phyloP scores from a whole-genome alignment of 2,113 vertebrate genomes.

The Lethenteron reissneri region DNA sequence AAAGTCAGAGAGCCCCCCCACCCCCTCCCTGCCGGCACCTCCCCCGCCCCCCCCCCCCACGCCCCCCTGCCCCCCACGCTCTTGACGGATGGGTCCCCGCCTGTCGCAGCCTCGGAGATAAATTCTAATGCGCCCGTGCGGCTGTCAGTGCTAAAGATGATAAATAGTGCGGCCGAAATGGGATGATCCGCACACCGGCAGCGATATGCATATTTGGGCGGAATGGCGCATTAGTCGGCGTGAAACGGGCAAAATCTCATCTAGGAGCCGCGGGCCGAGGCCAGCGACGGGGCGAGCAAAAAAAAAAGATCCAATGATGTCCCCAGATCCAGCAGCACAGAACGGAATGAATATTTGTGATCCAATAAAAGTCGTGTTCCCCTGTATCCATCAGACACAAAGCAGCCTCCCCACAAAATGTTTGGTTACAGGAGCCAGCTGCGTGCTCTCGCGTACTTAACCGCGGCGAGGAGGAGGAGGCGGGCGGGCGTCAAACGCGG shows the following conservation, averaged over 20 bases:
- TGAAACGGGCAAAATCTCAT: too few relatives aligned
- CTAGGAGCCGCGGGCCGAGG: too few relatives aligned
- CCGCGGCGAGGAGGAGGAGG: too few relatives aligned
- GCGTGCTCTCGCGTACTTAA: too few relatives aligned
- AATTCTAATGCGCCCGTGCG: slow-evolving; percentile 38
- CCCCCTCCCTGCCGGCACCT: slow-evolving; percentile 24
- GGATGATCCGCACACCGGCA: slow-evolving; percentile 37
- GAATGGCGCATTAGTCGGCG: slow-evolving; percentile 16
- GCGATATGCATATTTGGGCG: slow-evolving; percentile 23
- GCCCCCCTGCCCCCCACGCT: slow-evolving; percentile 14
- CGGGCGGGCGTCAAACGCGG: too few relatives aligned
- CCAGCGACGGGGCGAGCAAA: background rate
- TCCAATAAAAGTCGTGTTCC: too few relatives aligned
- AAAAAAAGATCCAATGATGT: slow-evolving; percentile 7
- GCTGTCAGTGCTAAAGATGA: slow-evolving; percentile 99
- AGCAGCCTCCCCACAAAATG: too few relatives aligned
- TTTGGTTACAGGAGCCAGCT: too few relatives aligned
- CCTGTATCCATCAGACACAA: too few relatives aligned
- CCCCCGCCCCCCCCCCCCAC: slow-evolving; percentile 12
- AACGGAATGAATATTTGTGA: too few relatives aligned
- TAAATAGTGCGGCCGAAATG: slow-evolving; percentile 71
- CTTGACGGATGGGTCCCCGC: slow-evolving; percentile 49
- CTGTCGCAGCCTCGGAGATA: slow-evolving; percentile 36
- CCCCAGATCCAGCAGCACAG: background rate
- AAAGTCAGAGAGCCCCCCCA: slow-evolving; percentile 12